Conservation (phyloP, 2,797 vertebrate species). For the Chrysocyon brachyurus region DNA sequence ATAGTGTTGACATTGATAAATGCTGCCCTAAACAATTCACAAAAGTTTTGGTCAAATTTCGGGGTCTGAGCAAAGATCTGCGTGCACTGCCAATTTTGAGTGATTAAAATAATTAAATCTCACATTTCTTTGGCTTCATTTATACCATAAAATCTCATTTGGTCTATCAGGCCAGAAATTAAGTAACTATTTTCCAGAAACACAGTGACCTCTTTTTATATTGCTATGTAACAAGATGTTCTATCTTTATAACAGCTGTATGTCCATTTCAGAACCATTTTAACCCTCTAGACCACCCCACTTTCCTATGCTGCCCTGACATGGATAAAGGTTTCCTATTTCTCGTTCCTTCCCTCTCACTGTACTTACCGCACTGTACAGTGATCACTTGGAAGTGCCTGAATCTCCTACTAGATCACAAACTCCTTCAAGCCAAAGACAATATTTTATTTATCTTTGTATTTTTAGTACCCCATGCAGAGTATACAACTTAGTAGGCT, state of each 20-base stretch:
- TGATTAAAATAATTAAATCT: conserved; percentile 59
- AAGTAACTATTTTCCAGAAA: conserved; percentile 38
- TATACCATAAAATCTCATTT: background rate
- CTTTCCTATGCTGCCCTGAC: background rate
- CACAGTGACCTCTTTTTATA: conserved; percentile 36
- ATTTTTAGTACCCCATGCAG: background rate
- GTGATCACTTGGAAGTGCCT: background rate
- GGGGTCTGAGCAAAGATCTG: conserved; percentile 16
- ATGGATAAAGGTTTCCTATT: background rate
- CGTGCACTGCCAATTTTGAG: background rate
- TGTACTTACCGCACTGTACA: background rate
- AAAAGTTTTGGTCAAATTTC: conserved; percentile 4
- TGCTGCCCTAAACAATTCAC: background rate
- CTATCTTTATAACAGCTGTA: background rate
- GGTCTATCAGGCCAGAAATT: conserved; percentile 38
- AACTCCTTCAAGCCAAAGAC: background rate
- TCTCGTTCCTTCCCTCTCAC: background rate
- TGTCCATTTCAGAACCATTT: background rate
- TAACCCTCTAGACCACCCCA: background rate
- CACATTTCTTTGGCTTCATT: conserved; percentile 12
- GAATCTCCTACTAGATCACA: background rate
- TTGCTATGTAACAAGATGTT: background rate
- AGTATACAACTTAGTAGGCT: background rate
- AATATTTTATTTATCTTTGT: background rate
- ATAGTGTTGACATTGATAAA: background rate